Conservation (phyloP, 2,113 vertebrate species). For the Dermatemys mawii region DNA sequence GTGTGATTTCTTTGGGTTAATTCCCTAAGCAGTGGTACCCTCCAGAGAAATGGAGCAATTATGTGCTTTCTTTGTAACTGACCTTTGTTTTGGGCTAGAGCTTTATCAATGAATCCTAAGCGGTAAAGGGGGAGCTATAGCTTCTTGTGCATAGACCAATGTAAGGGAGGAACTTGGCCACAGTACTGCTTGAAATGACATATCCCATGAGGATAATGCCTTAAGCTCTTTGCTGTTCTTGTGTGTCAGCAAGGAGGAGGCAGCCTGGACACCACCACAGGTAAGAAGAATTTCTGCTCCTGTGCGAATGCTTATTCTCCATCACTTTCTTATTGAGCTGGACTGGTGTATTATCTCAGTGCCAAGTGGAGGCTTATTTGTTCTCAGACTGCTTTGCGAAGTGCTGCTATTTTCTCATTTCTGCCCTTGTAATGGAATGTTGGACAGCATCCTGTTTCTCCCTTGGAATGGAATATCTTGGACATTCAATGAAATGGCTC, state of each 20-base stretch:
- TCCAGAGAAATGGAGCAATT: not conserved
- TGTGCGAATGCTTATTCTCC: not conserved
- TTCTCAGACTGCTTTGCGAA: not conserved
- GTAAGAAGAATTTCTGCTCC: not conserved
- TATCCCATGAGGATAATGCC: not conserved
- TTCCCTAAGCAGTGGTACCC: not conserved
- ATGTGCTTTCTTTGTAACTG: conserved; percentile 13
- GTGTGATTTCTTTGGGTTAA: not conserved
- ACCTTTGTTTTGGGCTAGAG: conserved; percentile 12
- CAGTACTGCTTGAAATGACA: not conserved
- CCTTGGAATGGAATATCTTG: not conserved
- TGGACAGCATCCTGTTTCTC: not conserved
- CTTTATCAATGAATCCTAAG: not conserved
- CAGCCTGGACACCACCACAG: not conserved
- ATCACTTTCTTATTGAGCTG: not conserved
- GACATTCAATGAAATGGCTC: not conserved
- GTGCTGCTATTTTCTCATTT: not conserved
- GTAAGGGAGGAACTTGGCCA: not conserved
- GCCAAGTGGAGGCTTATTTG: not conserved
- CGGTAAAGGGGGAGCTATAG: not conserved
- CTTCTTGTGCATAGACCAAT: not conserved
- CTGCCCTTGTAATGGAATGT: not conserved
- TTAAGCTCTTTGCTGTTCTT: not conserved
- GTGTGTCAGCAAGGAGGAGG: not conserved
- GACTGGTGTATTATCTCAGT: not conserved